These are phyloP conservation scores for Oscheius onirici DNA, from an alignment of 2,888 invertebrate species.

Conservation along the genomic window DNA sequence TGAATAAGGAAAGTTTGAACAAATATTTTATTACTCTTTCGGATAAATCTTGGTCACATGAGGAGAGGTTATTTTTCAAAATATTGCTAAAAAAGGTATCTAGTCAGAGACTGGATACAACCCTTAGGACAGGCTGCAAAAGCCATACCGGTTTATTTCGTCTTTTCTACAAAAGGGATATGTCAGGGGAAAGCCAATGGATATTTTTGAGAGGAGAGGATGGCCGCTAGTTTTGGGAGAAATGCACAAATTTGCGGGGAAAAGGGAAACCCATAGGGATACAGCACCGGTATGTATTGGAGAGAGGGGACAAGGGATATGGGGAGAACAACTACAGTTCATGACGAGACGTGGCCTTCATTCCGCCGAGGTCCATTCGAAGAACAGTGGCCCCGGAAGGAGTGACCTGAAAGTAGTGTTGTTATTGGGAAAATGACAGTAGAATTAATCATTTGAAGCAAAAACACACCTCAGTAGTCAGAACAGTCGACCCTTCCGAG, in stretches of 20 bases:
- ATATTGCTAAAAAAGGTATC: no score
- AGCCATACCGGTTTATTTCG: no score
- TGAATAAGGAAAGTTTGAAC: no score
- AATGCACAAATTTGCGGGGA: background rate
- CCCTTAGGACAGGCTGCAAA: no score
- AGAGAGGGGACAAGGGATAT: background rate
- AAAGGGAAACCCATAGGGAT: background rate
- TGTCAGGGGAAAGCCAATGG: background rate
- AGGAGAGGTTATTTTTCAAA: no score
- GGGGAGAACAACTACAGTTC: conserved; percentile 13
- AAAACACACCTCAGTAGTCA: conserved; percentile 48
- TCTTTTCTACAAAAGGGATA: no score
- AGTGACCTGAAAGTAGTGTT: conserved; percentile 34
- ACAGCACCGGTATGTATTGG: background rate
- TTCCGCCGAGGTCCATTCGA: conserved; percentile 51
- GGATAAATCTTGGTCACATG: no score
- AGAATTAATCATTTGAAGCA: background rate
- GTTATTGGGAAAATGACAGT: background rate
- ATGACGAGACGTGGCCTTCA: conserved; percentile 32
- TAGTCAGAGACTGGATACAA: no score
- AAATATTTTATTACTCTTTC: no score
- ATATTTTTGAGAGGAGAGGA: background rate
- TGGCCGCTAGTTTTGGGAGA: background rate
- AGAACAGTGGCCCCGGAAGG: conserved; percentile 58
- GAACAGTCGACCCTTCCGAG: conserved; percentile 58